Base-by-base conservation (phyloP, 2,113 vertebrate species). In the Coptodon bakossiorum region DNA sequence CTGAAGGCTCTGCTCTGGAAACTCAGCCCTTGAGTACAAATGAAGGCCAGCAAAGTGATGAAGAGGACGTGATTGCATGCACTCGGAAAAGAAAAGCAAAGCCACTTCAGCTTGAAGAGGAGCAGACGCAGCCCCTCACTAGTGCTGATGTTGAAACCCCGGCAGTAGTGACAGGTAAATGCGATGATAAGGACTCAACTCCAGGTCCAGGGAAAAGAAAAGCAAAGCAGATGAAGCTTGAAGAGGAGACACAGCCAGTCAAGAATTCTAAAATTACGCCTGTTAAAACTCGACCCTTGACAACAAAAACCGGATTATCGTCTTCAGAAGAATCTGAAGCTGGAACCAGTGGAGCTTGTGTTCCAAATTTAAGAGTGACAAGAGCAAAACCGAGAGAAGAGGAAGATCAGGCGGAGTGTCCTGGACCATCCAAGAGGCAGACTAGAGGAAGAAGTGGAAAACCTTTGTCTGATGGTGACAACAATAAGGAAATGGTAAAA, bases 101-200 rank as follows among this genome's bases (percentile, higher is more conserved):
- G 29, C 34, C 76, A 11, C 22, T 81, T 36, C 86, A 57, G 1
- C 22, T 53, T 9, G 88, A 90, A 80, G 88, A 92, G 1, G 88
- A 90, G n/a, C 84, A 82, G 38, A 79, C 88, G 6, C 93, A 93
- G 34, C 10, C 50, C 2, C 34, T 90, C 24, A 12, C 82, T 5
- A 48, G 56, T 17, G 78, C 79, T n/a, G 85, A 86, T 50, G 81
- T 80, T 57, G 90, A 94, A 87, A 93, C 90, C 7, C 88, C 86
- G 66, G 68, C 87, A 53, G 38, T 14, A 19, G 19, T 50, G 57
- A 24, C 7, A 36, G 11, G 34, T 38, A 81, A 38, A 56, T 40
- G 85, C 10, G 54, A 84, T 48, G 71, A 29, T 3, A 71, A 59
- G n/a, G 43, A 71, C 5, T 84, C 38, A 1, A 9, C 45, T 38